These are phyloP conservation scores for Megalonaias nervosa DNA, from an alignment of 1,140 invertebrate genomes.

Conservation along the genomic window DNA sequence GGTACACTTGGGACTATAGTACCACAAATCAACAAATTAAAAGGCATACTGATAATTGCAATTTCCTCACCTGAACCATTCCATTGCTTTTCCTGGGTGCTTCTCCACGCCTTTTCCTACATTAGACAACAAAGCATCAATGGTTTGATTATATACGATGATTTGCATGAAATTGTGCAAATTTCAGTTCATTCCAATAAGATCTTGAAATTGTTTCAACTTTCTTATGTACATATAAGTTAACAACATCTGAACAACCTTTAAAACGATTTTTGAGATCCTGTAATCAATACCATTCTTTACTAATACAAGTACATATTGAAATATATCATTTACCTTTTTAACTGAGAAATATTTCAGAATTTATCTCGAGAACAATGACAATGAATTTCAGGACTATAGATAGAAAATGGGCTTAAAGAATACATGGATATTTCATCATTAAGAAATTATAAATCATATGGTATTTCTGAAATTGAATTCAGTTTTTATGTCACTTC, in stretches of 20 bases:
- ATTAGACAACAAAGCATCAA: constrained; percentile 19
- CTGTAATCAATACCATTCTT: too few species aligned
- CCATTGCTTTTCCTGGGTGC: constrained; percentile 73
- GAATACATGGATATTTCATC: background rate
- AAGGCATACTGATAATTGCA: background rate
- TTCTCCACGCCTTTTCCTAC: constrained; percentile 72
- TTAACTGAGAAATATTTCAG: too few species aligned
- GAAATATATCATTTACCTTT: too few species aligned
- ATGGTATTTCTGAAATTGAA: background rate
- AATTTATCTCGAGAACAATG: too few species aligned
- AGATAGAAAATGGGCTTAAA: background rate
- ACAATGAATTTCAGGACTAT: too few species aligned
- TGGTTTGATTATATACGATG: too few species aligned
- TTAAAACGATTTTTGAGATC: background rate
- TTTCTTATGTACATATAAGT: background rate
- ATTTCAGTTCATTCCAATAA: background rate
- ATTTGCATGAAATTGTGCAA: too few species aligned
- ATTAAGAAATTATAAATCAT: background rate
- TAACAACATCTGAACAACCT: background rate
- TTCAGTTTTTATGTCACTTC: background rate
- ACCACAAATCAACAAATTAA: too few species aligned
- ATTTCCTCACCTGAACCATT: constrained; percentile 73
- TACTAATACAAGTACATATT: too few species aligned
- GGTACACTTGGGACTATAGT: too few species aligned
- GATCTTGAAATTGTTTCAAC: constrained; percentile 5